Evolutionary conservation across 2,797 vertebrate species (phyloP), one percentile per base, ranked within the genome.

Genomic region (Thamnophis elegans): DNA sequence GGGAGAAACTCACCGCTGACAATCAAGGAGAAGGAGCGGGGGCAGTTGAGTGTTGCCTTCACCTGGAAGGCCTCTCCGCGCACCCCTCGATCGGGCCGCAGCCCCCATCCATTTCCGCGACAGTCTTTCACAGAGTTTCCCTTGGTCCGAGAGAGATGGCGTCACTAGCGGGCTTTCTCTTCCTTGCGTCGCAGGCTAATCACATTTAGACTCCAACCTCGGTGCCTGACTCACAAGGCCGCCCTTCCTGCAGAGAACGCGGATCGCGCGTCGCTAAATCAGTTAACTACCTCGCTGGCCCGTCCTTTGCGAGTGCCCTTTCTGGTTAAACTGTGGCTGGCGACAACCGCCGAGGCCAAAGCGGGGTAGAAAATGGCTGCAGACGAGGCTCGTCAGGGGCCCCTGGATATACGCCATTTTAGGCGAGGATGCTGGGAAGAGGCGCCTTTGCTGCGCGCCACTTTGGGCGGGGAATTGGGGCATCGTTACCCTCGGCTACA

Each of bases 41-140:
- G 20, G 26, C 3, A 55, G 26, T 6, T 13, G 58, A 14, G 28
- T 4, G n/a, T 6, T 12, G 7, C 42, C 47, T 32, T 55, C 12
- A 26, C 3, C 42, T 7, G 92, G 16, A 53, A 58, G 65, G 12
- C 2, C 85, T n/a, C 54, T 78, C 54, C 89, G 6, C 42, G 10
- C 54, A 13, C 42, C 12, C 62, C 20, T 87, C 85, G 5, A 4
- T 58, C 92, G 90, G 92, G 92, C 90, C 90, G 68, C 25, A 85
- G 92, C 92, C 92, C 90, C 90, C 92, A 93, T 91, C 86, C 86
- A 91, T 47, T 14, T 58, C 89, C 56, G 55, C 55, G 11, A 55
- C 82, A 53, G 36, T 86, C 90, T 93, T 65, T 86, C 55, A 32
- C 51, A 55, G 28, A 28, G 54, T 47, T 54, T 18, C 12, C 16